Percentiles rank a stretch among this genome's conserved stretches.
Evolutionary conservation across 2,113 vertebrate species (phyloP).

Genomic region (Caloenas nicobarica): DNA sequence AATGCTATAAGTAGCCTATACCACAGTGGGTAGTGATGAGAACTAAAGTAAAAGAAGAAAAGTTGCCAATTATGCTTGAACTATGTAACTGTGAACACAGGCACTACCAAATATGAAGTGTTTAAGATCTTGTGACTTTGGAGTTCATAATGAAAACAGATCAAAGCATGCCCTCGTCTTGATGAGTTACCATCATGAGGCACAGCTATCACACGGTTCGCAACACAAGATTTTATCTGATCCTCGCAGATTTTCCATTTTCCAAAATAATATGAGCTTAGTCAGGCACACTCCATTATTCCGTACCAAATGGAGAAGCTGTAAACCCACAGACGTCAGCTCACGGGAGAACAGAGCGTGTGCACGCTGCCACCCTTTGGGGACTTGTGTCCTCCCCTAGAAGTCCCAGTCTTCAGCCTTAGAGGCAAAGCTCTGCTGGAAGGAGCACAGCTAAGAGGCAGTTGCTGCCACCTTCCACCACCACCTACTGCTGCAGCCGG

Average conservation of each 20-base stretch:
- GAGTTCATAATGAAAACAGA: background rate
- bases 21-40: background rate
- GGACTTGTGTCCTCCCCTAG: background rate
- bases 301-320: background rate
- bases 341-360: background rate
- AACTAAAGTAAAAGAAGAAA: background rate
- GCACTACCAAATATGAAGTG: background rate
- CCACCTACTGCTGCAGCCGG: background rate
- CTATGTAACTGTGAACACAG: background rate
- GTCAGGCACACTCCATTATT: background rate
- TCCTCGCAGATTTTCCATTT: background rate
- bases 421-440: background rate
- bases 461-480: background rate
- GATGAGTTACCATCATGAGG: background rate
- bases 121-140: background rate
- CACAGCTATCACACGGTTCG: background rate
- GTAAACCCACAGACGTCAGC: accelerated
- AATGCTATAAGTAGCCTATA: background rate
- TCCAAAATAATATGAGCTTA: background rate
- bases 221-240: background rate
- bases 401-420: background rate
- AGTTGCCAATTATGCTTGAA: background rate
- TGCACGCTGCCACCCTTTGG: background rate
- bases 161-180: background rate
- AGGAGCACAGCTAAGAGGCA: background rate